These are phyloP conservation scores for Lamellibrachia luymesi DNA, from an alignment of 1,140 invertebrate genomes.

Conservation along the genomic window DNA sequence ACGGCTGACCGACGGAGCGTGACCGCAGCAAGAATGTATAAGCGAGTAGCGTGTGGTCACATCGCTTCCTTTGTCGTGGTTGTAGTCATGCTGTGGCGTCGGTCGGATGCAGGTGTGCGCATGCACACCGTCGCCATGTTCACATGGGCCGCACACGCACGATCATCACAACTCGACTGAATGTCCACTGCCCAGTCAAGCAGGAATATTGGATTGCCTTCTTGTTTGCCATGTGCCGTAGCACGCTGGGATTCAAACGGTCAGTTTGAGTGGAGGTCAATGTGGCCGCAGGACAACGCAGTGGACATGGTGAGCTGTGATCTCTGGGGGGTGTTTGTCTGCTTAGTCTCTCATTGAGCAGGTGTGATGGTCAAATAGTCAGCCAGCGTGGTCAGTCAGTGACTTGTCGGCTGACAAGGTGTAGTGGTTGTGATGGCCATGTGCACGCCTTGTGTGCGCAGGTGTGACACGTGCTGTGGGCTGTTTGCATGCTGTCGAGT, in stretches of 20 bases:
- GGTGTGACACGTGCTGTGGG: not conserved
- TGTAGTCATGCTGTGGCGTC: not conserved
- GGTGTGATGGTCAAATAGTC: not conserved
- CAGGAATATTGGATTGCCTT: slow-evolving; percentile 4
- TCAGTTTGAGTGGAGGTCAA: not conserved
- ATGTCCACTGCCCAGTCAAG: not conserved
- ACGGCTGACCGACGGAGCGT: not conserved
- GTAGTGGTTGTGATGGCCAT: not conserved
- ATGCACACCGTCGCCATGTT: not conserved
- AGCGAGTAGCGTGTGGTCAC: not conserved
- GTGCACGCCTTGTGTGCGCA: not conserved
- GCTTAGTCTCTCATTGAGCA: not conserved
- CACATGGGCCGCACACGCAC: not conserved
- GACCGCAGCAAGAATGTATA: not conserved
- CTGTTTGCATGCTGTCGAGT: not conserved
- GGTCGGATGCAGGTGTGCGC: not conserved
- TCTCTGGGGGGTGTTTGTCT: not conserved
- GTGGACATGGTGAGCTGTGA: not conserved
- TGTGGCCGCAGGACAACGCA: not conserved
- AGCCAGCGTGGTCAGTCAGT: not conserved
- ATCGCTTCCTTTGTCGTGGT: not conserved
- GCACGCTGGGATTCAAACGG: not conserved
- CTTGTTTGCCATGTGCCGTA: not conserved
- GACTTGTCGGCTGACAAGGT: not conserved
- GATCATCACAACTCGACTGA: not conserved